Evolutionary conservation across 2,888 invertebrate species (phyloP), one percentile per base, ranked within the genome.

Genomic region (Tetheella fluctuosa): DNA sequence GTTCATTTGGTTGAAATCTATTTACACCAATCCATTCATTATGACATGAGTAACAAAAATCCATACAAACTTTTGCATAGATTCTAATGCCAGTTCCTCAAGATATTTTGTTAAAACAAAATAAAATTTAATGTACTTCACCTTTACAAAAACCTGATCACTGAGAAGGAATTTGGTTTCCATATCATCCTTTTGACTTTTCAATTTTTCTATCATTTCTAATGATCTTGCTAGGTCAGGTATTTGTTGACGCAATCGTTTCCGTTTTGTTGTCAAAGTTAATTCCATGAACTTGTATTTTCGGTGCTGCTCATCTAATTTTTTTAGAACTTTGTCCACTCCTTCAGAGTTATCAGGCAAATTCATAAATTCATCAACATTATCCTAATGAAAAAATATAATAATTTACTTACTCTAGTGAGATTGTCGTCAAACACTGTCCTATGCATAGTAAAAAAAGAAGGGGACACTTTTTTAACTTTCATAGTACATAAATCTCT

Each of bases 281-380:
- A 96, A 96, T 90, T 99, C 99, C 98, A 99, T 98, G 84, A 98
- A 98, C 91, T 99, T 98, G 87, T 99, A 99, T 94, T 99, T 99
- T 64, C 96, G 96, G 91, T 98, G 98, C 82, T 97, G 97, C 82
- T 99, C 99, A 84, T 99, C 99, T 63, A 99, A 92, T 77, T 94
- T 95, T 78, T 96, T 96, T 59, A 99, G 90, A 17, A 98, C 98
- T 83, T 96, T 95, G 76, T 99, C 98, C 2, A 97, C 97, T 66
- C 96, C 95, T 57, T 95, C 96, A 68, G 95, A 95, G 82, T 98
- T 98, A 79, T 97, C 98, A 17, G 96, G 94, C 75, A 95, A 93
- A 65, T 94, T 94, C 98, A 99, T 98, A 87, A 96, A 99, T 61
- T 96, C 95, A 82, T 99, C 98, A 42, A 99, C 98, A 95, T 99